phyloP scores from a whole-genome alignment of 2,113 vertebrate genomes.

The Climacteris rufus region DNA sequence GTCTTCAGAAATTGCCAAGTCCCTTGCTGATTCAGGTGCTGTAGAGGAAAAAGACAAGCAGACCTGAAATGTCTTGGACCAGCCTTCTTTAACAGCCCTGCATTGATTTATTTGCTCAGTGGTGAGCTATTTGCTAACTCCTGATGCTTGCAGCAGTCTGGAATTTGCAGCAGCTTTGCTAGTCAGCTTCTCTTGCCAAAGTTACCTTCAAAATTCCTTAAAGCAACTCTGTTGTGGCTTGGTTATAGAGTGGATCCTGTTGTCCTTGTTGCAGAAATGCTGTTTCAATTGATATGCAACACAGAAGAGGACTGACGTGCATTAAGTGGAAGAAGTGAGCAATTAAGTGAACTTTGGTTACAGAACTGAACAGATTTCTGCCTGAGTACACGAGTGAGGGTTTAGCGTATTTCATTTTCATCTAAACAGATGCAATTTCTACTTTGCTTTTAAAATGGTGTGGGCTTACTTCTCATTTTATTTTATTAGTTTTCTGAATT shows the following conservation, averaged over 20 bases:
- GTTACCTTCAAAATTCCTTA: not conserved
- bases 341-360: constrained; percentile 33
- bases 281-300: not conserved
- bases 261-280: not conserved
- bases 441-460: not conserved
- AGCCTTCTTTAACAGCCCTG: not conserved
- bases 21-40: not conserved
- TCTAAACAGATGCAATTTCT: not conserved
- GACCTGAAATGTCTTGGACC: not conserved
- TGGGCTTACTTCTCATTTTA: not conserved
- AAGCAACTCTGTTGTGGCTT: not conserved
- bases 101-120: not conserved
- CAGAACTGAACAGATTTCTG: constrained; percentile 5
- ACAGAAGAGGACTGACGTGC: not conserved
- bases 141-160: not conserved
- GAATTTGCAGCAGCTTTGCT: not conserved
- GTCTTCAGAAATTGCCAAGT: not conserved
- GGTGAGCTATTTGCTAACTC: not conserved
- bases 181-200: not conserved
- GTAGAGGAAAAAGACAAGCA: not conserved
- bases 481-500: not conserved
- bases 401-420: not conserved
- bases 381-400: not conserved
- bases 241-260: not conserved
- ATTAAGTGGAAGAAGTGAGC: not conserved